Base-by-base conservation (phyloP, 2,797 vertebrate genomes). In the Borostomias antarcticus region DNA sequence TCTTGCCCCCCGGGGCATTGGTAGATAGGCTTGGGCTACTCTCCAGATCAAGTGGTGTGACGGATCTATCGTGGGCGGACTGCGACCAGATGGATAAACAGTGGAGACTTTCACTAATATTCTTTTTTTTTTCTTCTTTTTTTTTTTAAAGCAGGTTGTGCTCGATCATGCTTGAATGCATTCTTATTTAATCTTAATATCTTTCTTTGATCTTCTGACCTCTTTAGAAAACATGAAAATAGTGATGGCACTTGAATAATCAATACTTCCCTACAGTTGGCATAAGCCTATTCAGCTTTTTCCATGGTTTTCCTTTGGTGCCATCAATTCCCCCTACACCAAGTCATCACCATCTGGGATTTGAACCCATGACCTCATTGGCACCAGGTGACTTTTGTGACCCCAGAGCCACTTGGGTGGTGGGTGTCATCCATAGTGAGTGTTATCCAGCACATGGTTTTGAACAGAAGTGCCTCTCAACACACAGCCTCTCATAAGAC, bases 21-120 rank as follows among this genome's bases (percentile, higher is more conserved):
- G 74, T 72, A 71, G 77, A 73, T 72, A 71, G 76, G 76, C 83
- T 79, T 43, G 35, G 57, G 33, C 57, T 43, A 74, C 75, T 75
- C 80, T 81, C 82, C 87, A 83, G 75, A 74, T 77, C 74, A 70
- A 81, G 76, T 70, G 83, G 58, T 7, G 26, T 72, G 76, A 79
- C 73, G 72, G 70, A 68, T 68, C 59, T 40, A 43, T 73, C 75
- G 86, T 86, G 81, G 82, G 85, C 62, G 80, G 78, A 76, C 48
- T 58, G 52, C 13, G 73, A 80, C 71, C 86, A 88, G 85, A 88
- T 88, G 88, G 86, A 71, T 70, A 69, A 77, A 77, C 76, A 69
- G 23, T 73, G 59, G 80, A 73, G 69, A n/a, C n/a, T n/a, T n/a
- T n/a, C n/a, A n/a, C 79, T 11, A 75, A 2, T 70, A 1, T 19